A percentile compares a stretch with the other conserved stretches of the same genome.
phyloP scores from a whole-genome alignment of 2,888 invertebrate species.

The Cataglyphis albicans region DNA sequence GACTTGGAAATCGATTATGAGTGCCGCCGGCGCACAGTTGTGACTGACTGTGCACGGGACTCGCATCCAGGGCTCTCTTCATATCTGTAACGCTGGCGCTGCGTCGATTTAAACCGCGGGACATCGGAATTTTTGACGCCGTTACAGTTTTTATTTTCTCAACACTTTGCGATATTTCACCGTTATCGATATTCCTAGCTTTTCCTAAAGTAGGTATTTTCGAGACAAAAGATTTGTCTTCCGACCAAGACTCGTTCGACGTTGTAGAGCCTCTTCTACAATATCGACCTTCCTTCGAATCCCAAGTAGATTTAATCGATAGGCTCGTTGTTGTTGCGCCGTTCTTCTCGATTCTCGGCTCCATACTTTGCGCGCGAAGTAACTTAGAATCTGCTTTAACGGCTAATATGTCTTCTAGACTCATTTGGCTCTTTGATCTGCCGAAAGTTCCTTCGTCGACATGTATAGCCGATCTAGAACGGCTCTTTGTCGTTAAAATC shows the following conservation, averaged over 20 bases:
- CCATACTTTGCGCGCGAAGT: constrained; percentile 63
- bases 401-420: constrained; percentile 81
- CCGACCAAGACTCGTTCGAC: constrained; percentile 72
- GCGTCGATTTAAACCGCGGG: constrained; percentile 78
- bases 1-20: constrained; percentile 87
- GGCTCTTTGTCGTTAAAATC: constrained; percentile 81
- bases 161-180: constrained; percentile 58
- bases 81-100: constrained; percentile 88
- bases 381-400: constrained; percentile 73
- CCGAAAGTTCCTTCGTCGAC: constrained; percentile 79
- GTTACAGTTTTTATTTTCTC: constrained; percentile 67
- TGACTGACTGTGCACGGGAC: constrained; percentile 46
- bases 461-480: constrained; percentile 82
- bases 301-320: constrained; percentile 55
- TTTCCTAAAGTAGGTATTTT: constrained; percentile 79
- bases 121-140: constrained; percentile 79
- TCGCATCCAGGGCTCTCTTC: constrained; percentile 87
- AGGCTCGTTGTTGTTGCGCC: background rate
- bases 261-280: constrained; percentile 57
- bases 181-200: constrained; percentile 61
- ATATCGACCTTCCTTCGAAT: constrained; percentile 63
- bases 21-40: constrained; percentile 24
- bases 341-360: constrained; percentile 60
- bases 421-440: constrained; percentile 81
- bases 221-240: constrained; percentile 76